Conservation (phyloP, 1,140 invertebrate genomes). For the Drosophila prosaltans region DNA sequence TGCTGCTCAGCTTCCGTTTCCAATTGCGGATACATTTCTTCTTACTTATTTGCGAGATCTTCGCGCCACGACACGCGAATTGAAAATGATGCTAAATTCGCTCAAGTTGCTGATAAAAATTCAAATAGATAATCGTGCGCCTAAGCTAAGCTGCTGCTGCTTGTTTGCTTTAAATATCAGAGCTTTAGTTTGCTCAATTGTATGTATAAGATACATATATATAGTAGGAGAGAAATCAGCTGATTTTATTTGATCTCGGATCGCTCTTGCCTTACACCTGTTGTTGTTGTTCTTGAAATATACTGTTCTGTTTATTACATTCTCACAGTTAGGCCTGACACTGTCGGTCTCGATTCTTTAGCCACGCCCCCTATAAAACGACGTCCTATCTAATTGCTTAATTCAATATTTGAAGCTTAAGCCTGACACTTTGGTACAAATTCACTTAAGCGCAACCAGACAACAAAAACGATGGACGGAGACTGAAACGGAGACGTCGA, state of each 20-base stretch:
- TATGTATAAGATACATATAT: neutral
- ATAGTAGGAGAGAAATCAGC: constrained; percentile 4
- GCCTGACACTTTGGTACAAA: constrained; percentile 44
- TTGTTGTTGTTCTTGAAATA: neutral
- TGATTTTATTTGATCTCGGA: neutral
- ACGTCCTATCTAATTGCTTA: constrained; percentile 9
- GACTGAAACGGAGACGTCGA: neutral
- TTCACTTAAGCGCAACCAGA: neutral
- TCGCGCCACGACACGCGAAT: constrained; percentile 44
- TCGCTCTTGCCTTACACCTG: constrained; percentile 2
- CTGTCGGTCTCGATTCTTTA: neutral
- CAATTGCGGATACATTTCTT: constrained; percentile 62
- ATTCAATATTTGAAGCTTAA: constrained; percentile 22
- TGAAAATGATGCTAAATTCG: constrained; percentile 45
- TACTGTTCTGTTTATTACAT: constrained; percentile 4
- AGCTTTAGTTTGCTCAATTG: constrained; percentile 46
- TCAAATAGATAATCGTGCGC: constrained; percentile 19
- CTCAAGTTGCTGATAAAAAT: constrained; percentile 49
- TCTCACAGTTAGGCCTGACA: constrained; percentile 5
- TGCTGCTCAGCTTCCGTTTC: constrained; percentile 54
- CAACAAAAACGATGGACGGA: neutral
- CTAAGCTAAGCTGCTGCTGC: neutral
- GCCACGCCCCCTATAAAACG: neutral
- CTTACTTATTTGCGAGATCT: constrained; percentile 22
- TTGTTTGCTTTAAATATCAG: constrained; percentile 64